Conservation (phyloP, 2,797 vertebrate species). For the Sebastolobus altivelis region DNA sequence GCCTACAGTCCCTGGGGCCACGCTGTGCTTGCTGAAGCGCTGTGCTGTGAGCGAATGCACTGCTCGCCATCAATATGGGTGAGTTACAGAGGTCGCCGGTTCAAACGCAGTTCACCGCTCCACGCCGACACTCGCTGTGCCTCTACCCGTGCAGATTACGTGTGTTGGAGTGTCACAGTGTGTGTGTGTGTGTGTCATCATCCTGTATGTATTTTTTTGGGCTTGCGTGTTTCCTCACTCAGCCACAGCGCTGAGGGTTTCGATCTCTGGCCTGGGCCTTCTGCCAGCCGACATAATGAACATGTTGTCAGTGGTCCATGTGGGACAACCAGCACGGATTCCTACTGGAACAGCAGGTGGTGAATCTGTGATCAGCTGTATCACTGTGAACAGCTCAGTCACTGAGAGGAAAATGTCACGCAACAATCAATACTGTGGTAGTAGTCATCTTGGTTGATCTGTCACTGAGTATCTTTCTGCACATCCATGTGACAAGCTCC, state of each 20-base stretch:
- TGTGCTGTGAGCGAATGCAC: conserved; percentile 66
- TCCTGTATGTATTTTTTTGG: conserved; percentile 8
- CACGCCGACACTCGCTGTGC: conserved; percentile 53
- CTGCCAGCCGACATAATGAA: conserved; percentile 65
- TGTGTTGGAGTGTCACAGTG: conserved; percentile 33
- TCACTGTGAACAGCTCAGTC: conserved; percentile 6
- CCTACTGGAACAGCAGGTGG: conserved; percentile 49
- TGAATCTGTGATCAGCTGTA: conserved; percentile 37
- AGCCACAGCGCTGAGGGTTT: conserved; percentile 39
- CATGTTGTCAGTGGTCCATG: conserved; percentile 44
- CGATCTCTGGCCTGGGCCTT: conserved; percentile 60
- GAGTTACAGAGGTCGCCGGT: conserved; percentile 86
- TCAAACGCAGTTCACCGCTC: conserved; percentile 85
- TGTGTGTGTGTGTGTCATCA: conserved; percentile 39
- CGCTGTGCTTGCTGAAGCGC: conserved; percentile 75
- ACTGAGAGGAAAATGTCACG: conserved; percentile 45
- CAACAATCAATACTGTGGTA: conserved; percentile 25
- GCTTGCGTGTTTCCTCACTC: conserved; percentile 46
- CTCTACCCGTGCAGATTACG: conserved; percentile 30
- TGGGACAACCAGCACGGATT: conserved; percentile 45
- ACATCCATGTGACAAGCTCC: neutral
- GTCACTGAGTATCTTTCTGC: neutral
- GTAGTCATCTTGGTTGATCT: neutral
- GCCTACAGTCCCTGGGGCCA: conserved; percentile 72
- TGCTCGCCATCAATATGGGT: conserved; percentile 84